These are phyloP conservation scores for Hystrix cristata DNA, from an alignment of 2,113 vertebrate species.

Conservation along the genomic window DNA sequence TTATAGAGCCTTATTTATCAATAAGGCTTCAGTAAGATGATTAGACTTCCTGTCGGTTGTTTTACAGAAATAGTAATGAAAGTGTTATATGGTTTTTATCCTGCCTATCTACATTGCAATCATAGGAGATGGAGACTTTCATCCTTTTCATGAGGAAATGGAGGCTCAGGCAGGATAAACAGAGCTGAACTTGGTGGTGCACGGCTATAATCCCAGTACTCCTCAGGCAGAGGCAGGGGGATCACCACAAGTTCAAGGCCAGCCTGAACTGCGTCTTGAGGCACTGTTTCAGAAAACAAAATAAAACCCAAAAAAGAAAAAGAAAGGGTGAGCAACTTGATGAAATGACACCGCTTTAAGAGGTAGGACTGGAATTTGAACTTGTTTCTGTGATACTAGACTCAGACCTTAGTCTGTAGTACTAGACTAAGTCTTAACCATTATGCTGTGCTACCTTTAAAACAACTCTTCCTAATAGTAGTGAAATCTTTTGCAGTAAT, in stretches of 20 bases:
- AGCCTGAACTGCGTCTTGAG: neutral
- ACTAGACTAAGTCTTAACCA: neutral
- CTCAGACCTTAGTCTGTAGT: too few species aligned
- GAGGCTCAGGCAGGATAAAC: neutral
- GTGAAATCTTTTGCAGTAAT: neutral
- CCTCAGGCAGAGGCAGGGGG: neutral
- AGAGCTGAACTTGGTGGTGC: neutral
- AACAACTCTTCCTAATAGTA: neutral
- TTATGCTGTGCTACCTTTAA: neutral
- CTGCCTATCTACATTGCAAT: neutral
- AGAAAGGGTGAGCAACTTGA: neutral
- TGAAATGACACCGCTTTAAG: neutral
- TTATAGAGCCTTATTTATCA: neutral
- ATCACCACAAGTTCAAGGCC: neutral
- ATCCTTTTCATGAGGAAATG: neutral
- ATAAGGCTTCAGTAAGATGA: neutral
- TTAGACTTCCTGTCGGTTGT: neutral
- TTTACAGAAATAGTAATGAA: neutral
- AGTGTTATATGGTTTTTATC: neutral
- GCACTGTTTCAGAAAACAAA: neutral
- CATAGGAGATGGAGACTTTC: neutral
- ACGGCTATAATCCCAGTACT: neutral
- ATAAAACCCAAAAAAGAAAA: neutral
- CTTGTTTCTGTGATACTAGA: neutral
- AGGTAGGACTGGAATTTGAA: neutral